Evolutionary conservation across 2,113 vertebrate species (phyloP).

Genomic region (Pipra filicauda): DNA sequence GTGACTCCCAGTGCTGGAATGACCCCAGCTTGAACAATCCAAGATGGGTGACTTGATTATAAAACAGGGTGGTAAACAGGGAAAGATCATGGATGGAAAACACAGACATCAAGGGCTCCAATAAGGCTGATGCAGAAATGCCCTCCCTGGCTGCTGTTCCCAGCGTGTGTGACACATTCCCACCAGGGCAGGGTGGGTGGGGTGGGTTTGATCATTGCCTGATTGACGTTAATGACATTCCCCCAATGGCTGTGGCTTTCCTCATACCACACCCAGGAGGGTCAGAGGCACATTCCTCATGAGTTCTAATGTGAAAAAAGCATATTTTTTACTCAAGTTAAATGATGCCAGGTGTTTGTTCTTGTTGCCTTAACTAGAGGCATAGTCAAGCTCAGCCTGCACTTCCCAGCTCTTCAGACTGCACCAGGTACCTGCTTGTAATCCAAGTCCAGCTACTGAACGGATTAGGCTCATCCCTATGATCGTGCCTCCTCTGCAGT

Average conservation of each 20-base stretch:
- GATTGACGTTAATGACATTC: constrained; percentile 27
- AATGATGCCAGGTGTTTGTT: not conserved
- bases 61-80: not conserved
- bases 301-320: not conserved
- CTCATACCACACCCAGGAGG: constrained; percentile 12
- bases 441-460: not conserved
- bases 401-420: not conserved
- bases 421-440: not conserved
- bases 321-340: constrained; percentile 3
- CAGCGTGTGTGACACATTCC: constrained; percentile 18
- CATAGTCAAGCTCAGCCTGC: not conserved
- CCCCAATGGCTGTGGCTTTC: constrained; percentile 38
- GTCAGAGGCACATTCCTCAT: not conserved
- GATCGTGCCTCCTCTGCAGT: not conserved
- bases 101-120: not conserved
- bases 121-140: not conserved
- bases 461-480: not conserved
- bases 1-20: not conserved
- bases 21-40: not conserved
- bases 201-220: not conserved
- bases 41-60: not conserved
- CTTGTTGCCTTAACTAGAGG: not conserved
- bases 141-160: not conserved
- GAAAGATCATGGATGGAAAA: not conserved
- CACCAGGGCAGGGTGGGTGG: not conserved